phyloP scores from a whole-genome alignment of 64 coral and sea anemone species.

The Stylophora pistillata region DNA sequence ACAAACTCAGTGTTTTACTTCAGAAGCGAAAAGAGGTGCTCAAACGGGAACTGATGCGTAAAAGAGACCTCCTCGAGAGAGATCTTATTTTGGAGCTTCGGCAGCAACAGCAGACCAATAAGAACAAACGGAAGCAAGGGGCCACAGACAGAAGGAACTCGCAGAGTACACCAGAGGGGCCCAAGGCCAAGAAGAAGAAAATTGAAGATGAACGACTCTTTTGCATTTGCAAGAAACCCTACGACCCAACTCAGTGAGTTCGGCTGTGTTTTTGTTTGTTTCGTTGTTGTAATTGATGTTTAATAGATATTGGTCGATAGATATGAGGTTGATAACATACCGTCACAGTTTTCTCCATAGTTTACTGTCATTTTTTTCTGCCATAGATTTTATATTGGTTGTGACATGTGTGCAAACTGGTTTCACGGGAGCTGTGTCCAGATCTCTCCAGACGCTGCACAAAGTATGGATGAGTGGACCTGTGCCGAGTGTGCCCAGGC shows the following conservation, averaged over 20 bases:
- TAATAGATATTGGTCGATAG: too few relatives aligned
- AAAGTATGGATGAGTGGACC: slow-evolving; percentile 82
- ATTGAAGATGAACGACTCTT: slow-evolving; percentile 77
- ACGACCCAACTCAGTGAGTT: slow-evolving; percentile 86
- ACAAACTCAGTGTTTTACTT: slow-evolving; percentile 73
- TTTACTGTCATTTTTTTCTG: not conserved
- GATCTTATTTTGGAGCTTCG: slow-evolving; percentile 80
- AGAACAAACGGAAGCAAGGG: not conserved
- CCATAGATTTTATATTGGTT: slow-evolving; percentile 92
- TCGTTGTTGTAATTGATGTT: too few relatives aligned
- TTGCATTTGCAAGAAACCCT: slow-evolving; percentile 92
- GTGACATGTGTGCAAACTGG: slow-evolving; percentile 99
- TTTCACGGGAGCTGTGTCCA: slow-evolving; percentile 94
- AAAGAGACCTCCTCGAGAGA: slow-evolving; percentile 86
- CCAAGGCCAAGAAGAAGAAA: slow-evolving; percentile 56
- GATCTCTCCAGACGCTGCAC: slow-evolving; percentile 70
- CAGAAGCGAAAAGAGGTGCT: slow-evolving; percentile 94
- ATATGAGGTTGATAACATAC: too few relatives aligned
- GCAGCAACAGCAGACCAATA: not conserved
- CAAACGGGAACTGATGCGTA: slow-evolving; percentile 83
- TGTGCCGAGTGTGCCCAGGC: slow-evolving; percentile 81
- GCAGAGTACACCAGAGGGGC: slow-evolving; percentile 26
- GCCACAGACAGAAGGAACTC: slow-evolving; percentile 18
- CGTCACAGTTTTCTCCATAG: too few relatives aligned
- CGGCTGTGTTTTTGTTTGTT: not conserved